Percentiles rank a stretch among this genome's conserved stretches.
Conservation (phyloP, 2,888 invertebrate species). For the Cheilosia soror region DNA sequence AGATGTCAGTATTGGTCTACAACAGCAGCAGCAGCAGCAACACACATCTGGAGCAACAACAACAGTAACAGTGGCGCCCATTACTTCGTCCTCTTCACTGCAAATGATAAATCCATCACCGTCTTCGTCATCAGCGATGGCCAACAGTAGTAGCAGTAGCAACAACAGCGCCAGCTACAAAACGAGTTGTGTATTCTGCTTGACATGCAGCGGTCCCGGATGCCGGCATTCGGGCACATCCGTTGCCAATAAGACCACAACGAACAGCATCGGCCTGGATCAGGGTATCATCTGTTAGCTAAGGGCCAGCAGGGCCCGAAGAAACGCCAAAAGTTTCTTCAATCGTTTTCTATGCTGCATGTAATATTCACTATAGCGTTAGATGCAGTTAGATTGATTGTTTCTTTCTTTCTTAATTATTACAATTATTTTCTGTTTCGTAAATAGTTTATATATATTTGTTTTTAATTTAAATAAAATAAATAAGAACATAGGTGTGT, state of each 20-base stretch:
- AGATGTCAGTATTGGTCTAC: constrained; percentile 56
- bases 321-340: constrained; percentile 84
- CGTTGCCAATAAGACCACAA: constrained; percentile 80
- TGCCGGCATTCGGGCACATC: constrained; percentile 78
- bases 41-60: constrained; percentile 58
- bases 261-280: constrained; percentile 83
- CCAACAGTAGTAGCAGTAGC: constrained; percentile 35
- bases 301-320: constrained; percentile 83
- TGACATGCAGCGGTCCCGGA: constrained; percentile 78
- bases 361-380: constrained; percentile 78
- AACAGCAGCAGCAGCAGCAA: constrained; percentile 30
- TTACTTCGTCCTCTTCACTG: constrained; percentile 55
- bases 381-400: constrained; percentile 44
- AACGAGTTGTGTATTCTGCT: constrained; percentile 78
- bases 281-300: constrained; percentile 84
- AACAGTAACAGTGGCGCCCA: constrained; percentile 47
- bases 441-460: constrained; percentile 60
- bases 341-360: constrained; percentile 83
- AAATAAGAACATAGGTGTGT: constrained; percentile 69
- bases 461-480: constrained; percentile 62
- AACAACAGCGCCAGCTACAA: constrained; percentile 73
- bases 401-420: constrained; percentile 27
- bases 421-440: constrained; percentile 59
- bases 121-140: constrained; percentile 51
- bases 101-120: constrained; percentile 59